Evolutionary conservation across 2,797 vertebrate genomes (phyloP).

Genomic region (Helostoma temminkii): DNA sequence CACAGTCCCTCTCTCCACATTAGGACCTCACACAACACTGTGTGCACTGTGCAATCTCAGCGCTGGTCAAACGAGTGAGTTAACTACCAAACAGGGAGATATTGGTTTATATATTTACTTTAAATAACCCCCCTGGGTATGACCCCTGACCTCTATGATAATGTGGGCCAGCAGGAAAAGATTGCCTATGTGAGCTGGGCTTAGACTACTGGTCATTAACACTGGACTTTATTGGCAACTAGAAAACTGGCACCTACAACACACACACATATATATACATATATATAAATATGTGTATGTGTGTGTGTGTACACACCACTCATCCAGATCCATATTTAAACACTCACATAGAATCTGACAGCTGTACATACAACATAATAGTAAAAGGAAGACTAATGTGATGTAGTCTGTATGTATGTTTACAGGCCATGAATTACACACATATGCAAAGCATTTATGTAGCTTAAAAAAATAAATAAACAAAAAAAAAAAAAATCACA

Average conservation of each 20-base stretch:
- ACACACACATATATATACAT: constrained; percentile 35
- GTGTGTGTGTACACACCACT: constrained; percentile 11
- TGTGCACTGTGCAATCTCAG: constrained; percentile 83
- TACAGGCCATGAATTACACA: constrained; percentile 12
- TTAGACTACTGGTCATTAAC: constrained; percentile 82
- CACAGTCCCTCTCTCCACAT: constrained; percentile 79
- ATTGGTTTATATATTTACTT: constrained; percentile 89
- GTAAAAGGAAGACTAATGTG: not conserved
- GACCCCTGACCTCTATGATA: constrained; percentile 85
- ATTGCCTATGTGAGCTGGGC: constrained; percentile 78
- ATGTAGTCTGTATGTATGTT: constrained; percentile 14
- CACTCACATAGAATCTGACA: not conserved
- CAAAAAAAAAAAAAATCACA: constrained; percentile 27
- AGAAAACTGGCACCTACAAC: constrained; percentile 60
- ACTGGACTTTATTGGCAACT: constrained; percentile 80
- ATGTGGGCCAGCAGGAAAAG: constrained; percentile 81
- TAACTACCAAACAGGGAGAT: constrained; percentile 86
- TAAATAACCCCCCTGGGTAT: constrained; percentile 85
- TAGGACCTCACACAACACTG: constrained; percentile 76
- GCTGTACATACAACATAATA: not conserved
- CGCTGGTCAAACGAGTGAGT: constrained; percentile 85
- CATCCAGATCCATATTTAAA: constrained; percentile 39
- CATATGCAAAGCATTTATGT: no score
- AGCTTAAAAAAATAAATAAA: constrained; percentile 39
- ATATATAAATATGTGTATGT: no score